Evolutionary conservation across 2,888 invertebrate species (phyloP).

Genomic region (Macropis europaea): DNA sequence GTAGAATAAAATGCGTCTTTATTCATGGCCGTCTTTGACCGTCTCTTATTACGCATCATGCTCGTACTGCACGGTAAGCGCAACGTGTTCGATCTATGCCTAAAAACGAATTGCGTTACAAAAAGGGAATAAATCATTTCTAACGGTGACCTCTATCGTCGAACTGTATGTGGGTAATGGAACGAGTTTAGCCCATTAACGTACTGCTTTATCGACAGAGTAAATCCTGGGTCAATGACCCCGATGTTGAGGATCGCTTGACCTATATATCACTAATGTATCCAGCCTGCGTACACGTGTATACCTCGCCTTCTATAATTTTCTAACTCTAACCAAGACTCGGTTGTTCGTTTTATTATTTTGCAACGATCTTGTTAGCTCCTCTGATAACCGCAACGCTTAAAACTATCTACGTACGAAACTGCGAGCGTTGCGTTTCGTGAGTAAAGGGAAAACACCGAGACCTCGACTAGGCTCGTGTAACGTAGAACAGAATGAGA

Average conservation of each 20-base stretch:
- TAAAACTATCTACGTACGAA: too few relatives aligned
- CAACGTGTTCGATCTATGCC: background rate
- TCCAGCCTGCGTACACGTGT: slow-evolving; percentile 53
- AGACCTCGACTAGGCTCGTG: too few relatives aligned
- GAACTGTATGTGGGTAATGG: slow-evolving; percentile 41
- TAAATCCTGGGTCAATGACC: slow-evolving; percentile 69
- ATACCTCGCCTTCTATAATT: slow-evolving; percentile 16
- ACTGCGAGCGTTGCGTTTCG: too few relatives aligned
- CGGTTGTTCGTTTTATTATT: background rate
- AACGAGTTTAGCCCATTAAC: slow-evolving; percentile 50
- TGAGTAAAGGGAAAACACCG: too few relatives aligned
- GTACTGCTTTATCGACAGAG: slow-evolving; percentile 64
- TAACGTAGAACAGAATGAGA: background rate
- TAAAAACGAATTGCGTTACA: background rate
- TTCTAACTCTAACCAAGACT: background rate
- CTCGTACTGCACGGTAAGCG: background rate
- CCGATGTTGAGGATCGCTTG: slow-evolving; percentile 68
- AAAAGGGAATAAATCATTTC: slow-evolving; percentile 13
- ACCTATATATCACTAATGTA: slow-evolving; percentile 69
- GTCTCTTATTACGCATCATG: background rate
- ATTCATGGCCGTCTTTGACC: background rate
- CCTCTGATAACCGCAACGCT: too few relatives aligned
- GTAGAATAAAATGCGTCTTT: background rate
- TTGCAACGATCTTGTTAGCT: background rate
- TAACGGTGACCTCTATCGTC: slow-evolving; percentile 61